A percentile compares a stretch with the other conserved stretches of the same genome.
Evolutionary conservation across 2,797 vertebrate species (phyloP).

Genomic region (Microctenopoma stevenorrisi): DNA sequence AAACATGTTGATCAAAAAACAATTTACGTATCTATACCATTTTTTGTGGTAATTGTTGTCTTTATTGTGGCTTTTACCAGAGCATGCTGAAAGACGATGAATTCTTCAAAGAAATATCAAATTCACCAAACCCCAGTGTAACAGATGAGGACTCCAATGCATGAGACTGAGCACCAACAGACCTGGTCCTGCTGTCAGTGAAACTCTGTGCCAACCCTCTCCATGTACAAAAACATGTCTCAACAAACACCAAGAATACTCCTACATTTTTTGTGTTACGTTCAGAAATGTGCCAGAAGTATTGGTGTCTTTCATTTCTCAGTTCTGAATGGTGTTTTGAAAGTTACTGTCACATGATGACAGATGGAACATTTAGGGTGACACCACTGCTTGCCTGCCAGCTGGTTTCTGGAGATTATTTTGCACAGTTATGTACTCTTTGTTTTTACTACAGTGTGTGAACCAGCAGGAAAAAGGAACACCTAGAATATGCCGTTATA

Average conservation of each 20-base stretch:
- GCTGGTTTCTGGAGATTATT: slow-evolving; percentile 87
- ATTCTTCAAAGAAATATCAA: slow-evolving; percentile 91
- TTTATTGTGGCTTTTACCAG: slow-evolving; percentile 70
- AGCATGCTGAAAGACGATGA: slow-evolving; percentile 98
- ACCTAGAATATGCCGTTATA: slow-evolving; percentile 52
- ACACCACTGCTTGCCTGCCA: slow-evolving; percentile 80
- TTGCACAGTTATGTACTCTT: slow-evolving; percentile 53
- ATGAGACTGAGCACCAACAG: slow-evolving; percentile 76
- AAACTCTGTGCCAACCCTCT: slow-evolving; percentile 68
- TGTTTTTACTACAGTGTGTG: slow-evolving; percentile 42
- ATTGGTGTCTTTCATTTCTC: slow-evolving; percentile 37
- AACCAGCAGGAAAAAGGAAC: slow-evolving; percentile 46
- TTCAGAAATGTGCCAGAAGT: slow-evolving; percentile 64
- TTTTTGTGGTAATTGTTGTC: background rate
- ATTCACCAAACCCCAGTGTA: slow-evolving; percentile 90
- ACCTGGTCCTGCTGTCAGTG: slow-evolving; percentile 72
- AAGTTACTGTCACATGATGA: slow-evolving; percentile 41
- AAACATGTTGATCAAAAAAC: background rate
- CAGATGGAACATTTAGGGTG: slow-evolving; percentile 56
- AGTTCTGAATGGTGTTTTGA: slow-evolving; percentile 22
- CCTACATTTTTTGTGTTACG: slow-evolving; percentile 46
- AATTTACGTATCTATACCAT: background rate
- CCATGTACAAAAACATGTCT: slow-evolving; percentile 42
- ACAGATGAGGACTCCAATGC: slow-evolving; percentile 94
- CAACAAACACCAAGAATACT: slow-evolving; percentile 35